Conservation (phyloP, 2,113 vertebrate species). For the Sinocyclocheilus maitianheensis region DNA sequence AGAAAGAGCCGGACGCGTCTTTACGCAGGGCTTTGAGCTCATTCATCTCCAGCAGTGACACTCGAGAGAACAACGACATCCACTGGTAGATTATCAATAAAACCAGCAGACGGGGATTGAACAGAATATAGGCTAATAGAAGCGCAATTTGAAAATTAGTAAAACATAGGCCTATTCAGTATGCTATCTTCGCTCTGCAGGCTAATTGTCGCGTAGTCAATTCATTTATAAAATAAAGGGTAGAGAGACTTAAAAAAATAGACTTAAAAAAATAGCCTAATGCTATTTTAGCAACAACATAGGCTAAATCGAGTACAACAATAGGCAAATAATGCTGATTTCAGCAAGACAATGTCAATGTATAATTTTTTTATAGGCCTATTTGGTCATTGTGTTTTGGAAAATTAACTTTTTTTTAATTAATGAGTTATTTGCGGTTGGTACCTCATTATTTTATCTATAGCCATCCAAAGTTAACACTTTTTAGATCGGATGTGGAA, state of each 20-base stretch:
- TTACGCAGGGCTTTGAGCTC: constrained; percentile 71
- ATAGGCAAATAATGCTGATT: background rate
- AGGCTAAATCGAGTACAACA: background rate
- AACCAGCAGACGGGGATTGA: background rate
- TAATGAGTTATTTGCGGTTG: background rate
- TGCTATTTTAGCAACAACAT: background rate
- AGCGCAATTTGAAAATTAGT: background rate
- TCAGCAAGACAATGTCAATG: background rate
- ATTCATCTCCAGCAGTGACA: constrained; percentile 72
- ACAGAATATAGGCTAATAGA: background rate
- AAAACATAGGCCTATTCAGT: background rate
- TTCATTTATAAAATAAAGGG: background rate
- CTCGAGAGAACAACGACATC: constrained; percentile 82
- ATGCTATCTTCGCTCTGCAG: background rate
- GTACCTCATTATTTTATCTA: background rate
- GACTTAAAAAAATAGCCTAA: too few species aligned
- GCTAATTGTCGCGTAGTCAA: background rate
- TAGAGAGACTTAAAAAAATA: background rate
- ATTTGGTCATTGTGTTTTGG: background rate
- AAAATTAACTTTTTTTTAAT: background rate
- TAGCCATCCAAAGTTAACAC: background rate
- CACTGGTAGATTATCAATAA: constrained; percentile 73
- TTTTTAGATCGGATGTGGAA: background rate
- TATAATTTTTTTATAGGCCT: background rate
- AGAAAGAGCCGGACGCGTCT: constrained; percentile 69